Evolutionary conservation across 2,113 vertebrate species (phyloP), one percentile per base, ranked within the genome.

Genomic region (Halichoeres trimaculatus): DNA sequence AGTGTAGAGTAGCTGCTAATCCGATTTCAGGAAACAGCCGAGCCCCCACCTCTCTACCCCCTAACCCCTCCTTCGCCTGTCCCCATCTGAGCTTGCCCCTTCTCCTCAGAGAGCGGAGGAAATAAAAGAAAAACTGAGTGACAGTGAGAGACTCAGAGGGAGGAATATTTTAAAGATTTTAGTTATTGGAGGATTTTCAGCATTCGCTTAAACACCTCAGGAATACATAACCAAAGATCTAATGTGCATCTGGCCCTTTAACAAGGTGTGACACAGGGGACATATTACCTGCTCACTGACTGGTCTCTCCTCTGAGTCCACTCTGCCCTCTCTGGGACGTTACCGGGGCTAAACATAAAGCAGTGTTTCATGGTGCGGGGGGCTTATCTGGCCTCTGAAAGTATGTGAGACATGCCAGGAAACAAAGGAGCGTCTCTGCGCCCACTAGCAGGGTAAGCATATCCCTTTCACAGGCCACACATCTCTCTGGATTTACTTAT

Each of bases 391-490:
- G 93, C 91, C 94, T 93, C 94, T 90, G 93, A 95, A 97, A 96
- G 95, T 97, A 97, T 97, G 95, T 95, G 96, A 97, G 95, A 96
- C 96, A 96, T 94, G 95, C 93, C 91, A 83, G 93, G 80, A 95
- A 95, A 97, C 96, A 97, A 97, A 96, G 94, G 92, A 89, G 92
- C 93, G 93, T 95, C 95, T 97, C 95, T 96, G 93, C 85, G 90
- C 90, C 91, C 79, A 75, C 2, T 88, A 93, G 91, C 89, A 84
- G 92, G 93, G 95, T 94, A 93, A 92, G 94, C 93, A 93, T 94
- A 97, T 97, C 95, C 94, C 94, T 97, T 97, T 97, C 96, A 96
- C 94, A 88, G 1, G 93, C 92, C 95, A 96, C 95, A 96, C 95
- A 96, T 96, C 95, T 94, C 93, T 91, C 94, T 91, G 94, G 91